Evolutionary conservation across 2,113 vertebrate species (phyloP).

Genomic region (Coreoperca whiteheadi): DNA sequence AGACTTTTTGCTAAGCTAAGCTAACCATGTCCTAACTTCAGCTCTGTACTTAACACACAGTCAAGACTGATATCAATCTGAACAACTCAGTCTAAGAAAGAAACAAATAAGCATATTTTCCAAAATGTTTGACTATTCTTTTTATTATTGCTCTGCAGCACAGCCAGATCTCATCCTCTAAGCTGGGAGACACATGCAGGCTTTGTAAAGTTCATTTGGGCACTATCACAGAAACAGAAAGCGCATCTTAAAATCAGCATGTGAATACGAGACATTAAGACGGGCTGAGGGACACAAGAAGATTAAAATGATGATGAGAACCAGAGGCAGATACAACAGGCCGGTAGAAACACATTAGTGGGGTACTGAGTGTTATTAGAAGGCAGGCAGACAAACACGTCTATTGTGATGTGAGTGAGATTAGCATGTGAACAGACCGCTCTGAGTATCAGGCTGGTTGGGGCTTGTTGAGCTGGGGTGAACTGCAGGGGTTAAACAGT

Average conservation of each 20-base stretch:
- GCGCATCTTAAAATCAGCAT: not conserved
- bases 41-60: too few species aligned
- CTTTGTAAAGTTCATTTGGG: not conserved
- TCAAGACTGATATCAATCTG: too few species aligned
- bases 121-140: too few species aligned
- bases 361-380: not conserved
- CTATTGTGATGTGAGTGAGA: conserved; percentile 6
- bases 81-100: too few species aligned
- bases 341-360: not conserved
- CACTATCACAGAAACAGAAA: not conserved
- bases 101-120: too few species aligned
- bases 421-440: conserved; percentile 42
- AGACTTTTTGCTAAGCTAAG: too few species aligned
- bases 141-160: too few species aligned
- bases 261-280: not conserved
- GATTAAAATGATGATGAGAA: not conserved
- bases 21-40: too few species aligned
- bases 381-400: not conserved
- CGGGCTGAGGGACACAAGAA: not conserved
- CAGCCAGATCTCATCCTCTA: too few species aligned
- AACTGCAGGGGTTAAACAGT: not conserved
- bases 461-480: conserved; percentile 25
- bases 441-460: conserved; percentile 18
- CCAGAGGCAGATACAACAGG: not conserved
- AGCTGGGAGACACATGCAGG: not conserved